Percentiles rank a stretch among this genome's conserved stretches.
These are phyloP conservation scores for Troilus luridus DNA, from an alignment of 2,888 invertebrate genomes.

Conservation along the genomic window DNA sequence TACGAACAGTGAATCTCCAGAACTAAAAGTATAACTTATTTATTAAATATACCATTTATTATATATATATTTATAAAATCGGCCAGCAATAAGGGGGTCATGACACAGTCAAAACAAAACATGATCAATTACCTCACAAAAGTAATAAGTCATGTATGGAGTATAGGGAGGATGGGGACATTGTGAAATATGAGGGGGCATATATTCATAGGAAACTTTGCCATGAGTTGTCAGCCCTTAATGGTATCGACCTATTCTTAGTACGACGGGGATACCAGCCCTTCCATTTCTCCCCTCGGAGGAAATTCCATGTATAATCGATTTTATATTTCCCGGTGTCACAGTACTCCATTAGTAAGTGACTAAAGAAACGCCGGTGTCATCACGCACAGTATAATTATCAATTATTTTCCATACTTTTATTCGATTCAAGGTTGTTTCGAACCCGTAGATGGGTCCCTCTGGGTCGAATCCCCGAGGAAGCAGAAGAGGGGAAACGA, in stretches of 20 bases:
- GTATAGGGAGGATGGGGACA: background rate
- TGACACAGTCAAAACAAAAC: background rate
- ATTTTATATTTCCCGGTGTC: background rate
- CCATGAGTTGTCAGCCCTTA: background rate
- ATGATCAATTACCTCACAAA: constrained; percentile 9
- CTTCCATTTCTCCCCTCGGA: background rate
- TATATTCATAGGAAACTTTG: constrained; percentile 24
- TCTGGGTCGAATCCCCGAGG: background rate
- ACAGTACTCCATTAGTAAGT: background rate
- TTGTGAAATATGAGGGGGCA: constrained; percentile 32
- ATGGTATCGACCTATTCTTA: constrained; percentile 3
- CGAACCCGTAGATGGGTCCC: background rate
- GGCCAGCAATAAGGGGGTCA: background rate
- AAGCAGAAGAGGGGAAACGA: background rate
- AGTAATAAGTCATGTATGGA: constrained; percentile 1
- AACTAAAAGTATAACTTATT: too few relatives aligned
- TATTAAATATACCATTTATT: too few relatives aligned
- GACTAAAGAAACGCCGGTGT: background rate
- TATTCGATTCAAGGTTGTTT: background rate
- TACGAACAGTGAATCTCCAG: too few relatives aligned
- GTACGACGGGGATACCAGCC: background rate
- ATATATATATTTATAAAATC: background rate
- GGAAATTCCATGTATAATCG: background rate
- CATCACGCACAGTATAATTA: background rate
- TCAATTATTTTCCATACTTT: background rate